A percentile compares a stretch with the other conserved stretches of the same genome.
Evolutionary conservation across 2,113 vertebrate genomes (phyloP).

Genomic region (Corythornis cristatus): DNA sequence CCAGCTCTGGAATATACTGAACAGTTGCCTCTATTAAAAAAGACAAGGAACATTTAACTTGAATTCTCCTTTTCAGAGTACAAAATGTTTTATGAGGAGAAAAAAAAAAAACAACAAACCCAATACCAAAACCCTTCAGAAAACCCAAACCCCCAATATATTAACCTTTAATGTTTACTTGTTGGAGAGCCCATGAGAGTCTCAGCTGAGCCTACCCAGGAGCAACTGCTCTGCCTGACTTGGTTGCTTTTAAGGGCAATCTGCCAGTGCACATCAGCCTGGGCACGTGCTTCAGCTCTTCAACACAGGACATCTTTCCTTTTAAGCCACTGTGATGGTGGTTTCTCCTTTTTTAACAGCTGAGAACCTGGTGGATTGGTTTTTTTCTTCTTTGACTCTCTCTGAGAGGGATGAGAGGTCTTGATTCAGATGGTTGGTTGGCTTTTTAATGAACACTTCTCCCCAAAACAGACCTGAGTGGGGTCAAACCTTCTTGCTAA

Average conservation of each 20-base stretch:
- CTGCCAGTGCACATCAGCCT: not conserved
- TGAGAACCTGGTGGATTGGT: not conserved
- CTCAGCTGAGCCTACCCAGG: not conserved
- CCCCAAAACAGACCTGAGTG: not conserved
- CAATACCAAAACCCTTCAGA: not conserved
- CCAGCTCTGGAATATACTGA: constrained; percentile 69
- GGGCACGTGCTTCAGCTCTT: not conserved
- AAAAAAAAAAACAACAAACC: not conserved
- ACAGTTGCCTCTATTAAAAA: constrained; percentile 49
- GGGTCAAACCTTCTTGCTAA: not conserved
- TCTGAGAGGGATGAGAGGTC: not conserved
- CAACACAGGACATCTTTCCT: not conserved
- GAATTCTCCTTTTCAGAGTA: constrained; percentile 17
- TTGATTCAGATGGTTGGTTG: not conserved
- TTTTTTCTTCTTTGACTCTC: not conserved
- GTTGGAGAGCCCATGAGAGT: not conserved
- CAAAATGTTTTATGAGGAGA: not conserved
- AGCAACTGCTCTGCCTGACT: not conserved
- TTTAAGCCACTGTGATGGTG: not conserved
- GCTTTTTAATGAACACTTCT: not conserved
- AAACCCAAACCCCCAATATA: not conserved
- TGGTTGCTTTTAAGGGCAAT: constrained; percentile 1
- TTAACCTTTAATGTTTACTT: constrained; percentile 32
- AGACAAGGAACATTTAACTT: constrained; percentile 45
- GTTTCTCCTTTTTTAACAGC: not conserved